Conservation (phyloP, 2,113 vertebrate genomes). For the Gallinago jamesoni region DNA sequence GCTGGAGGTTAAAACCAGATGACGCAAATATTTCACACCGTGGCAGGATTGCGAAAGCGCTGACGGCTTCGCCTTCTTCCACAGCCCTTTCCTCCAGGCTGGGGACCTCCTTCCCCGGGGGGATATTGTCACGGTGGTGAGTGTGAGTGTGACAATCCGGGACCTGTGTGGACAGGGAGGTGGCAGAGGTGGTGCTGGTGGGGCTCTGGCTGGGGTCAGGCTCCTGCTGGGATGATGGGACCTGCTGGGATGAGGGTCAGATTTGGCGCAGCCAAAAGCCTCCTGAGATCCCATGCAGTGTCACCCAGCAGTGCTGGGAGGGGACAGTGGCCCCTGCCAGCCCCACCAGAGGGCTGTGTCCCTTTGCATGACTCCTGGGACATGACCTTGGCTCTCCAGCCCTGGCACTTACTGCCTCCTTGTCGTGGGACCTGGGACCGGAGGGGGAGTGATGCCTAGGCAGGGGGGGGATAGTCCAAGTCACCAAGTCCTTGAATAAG, state of each 20-base stretch:
- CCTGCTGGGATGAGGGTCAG: background rate
- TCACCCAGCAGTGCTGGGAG: background rate
- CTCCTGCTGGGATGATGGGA: background rate
- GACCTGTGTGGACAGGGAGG: background rate
- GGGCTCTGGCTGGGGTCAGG: rapidly evolving
- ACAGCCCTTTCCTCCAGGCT: background rate
- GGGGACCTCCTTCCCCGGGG: background rate
- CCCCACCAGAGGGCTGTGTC: rapidly evolving
- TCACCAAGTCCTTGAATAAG: background rate
- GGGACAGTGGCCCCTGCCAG: background rate
- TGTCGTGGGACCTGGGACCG: background rate
- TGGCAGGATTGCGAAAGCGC: background rate
- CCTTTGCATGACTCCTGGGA: background rate
- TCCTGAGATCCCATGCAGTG: background rate
- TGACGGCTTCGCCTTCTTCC: rapidly evolving
- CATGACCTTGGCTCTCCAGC: background rate
- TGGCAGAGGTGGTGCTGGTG: background rate
- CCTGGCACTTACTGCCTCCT: background rate
- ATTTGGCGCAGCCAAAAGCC: background rate
- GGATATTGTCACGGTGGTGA: background rate
- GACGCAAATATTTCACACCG: background rate
- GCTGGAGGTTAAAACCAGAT: background rate
- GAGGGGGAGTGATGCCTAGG: background rate
- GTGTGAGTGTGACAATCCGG: rapidly evolving
- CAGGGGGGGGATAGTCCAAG: background rate